A percentile compares a stretch with the other conserved stretches of the same genome.
Conservation (phyloP, 2,113 vertebrate species). For the Nothobranchius furzeri region DNA sequence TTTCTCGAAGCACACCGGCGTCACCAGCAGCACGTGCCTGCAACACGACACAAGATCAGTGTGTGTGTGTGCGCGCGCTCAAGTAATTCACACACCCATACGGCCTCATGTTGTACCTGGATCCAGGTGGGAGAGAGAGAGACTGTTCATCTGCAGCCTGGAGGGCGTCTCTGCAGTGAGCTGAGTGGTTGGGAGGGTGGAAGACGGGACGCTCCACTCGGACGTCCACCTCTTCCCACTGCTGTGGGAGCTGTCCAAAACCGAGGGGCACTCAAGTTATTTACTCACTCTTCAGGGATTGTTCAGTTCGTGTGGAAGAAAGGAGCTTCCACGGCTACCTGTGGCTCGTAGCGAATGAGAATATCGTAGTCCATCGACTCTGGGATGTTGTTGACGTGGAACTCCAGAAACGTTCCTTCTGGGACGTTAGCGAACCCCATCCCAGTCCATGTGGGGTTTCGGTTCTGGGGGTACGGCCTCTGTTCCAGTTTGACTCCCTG, state of each 20-base stretch:
- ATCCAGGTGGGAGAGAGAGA: conserved; percentile 88
- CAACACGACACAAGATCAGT: conserved; percentile 13
- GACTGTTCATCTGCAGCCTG: conserved; percentile 88
- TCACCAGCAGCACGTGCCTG: conserved; percentile 87
- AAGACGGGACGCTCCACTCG: conserved; percentile 81
- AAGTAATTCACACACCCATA: not conserved
- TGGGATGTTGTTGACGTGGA: conserved; percentile 88
- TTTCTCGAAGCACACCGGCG: conserved; percentile 90
- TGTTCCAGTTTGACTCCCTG: conserved; percentile 86
- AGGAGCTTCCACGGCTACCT: conserved; percentile 77
- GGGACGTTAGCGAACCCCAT: conserved; percentile 90
- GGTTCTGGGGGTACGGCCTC: conserved; percentile 83
- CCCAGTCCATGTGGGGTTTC: conserved; percentile 92
- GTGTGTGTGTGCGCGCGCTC: not conserved
- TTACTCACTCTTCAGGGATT: no score
- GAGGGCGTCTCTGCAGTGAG: conserved; percentile 85
- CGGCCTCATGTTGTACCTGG: conserved; percentile 56
- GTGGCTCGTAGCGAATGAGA: conserved; percentile 93
- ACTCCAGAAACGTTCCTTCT: conserved; percentile 88
- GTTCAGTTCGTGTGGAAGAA: no score
- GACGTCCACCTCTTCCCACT: conserved; percentile 91
- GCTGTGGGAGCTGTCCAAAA: conserved; percentile 84
- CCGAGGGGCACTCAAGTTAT: not conserved
- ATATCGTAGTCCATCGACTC: conserved; percentile 95
- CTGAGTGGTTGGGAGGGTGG: conserved; percentile 70